Conservation (phyloP, 2,113 vertebrate species). For the Apodemus sylvaticus region DNA sequence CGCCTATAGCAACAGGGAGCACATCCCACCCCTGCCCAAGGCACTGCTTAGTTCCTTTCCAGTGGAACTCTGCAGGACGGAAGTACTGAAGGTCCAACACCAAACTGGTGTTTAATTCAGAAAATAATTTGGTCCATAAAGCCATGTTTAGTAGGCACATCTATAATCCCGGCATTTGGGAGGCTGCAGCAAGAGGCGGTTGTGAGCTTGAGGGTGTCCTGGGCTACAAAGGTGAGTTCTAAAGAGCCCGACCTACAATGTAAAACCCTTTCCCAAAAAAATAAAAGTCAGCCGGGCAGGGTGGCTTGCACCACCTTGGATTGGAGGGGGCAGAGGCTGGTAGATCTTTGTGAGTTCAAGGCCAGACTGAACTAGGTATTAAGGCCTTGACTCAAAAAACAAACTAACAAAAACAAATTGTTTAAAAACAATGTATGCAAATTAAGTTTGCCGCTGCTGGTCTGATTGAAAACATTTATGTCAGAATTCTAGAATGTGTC, state of each 20-base stretch:
- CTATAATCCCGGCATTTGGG: not conserved
- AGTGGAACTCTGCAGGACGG: not conserved
- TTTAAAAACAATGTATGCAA: constrained; percentile 50
- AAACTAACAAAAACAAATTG: not conserved
- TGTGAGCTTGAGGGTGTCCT: not conserved
- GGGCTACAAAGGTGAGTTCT: not conserved
- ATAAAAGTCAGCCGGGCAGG: not conserved
- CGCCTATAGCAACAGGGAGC: fast-evolving
- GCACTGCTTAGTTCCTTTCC: fast-evolving
- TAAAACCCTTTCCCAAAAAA: not conserved
- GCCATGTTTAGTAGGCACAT: not conserved
- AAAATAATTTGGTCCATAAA: not conserved
- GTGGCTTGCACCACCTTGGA: not conserved
- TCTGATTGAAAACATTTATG: constrained; percentile 60
- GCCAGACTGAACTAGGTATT: not conserved
- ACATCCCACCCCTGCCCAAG: fast-evolving
- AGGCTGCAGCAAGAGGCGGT: not conserved
- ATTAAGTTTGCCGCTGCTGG: constrained; percentile 65
- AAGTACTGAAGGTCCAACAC: not conserved
- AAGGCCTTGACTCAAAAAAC: not conserved
- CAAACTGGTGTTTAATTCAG: not conserved
- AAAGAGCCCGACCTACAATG: not conserved
- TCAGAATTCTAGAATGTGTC: too few species aligned
- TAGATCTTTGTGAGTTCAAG: not conserved
- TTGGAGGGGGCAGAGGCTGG: not conserved